These are phyloP conservation scores for Balanococcus diminutus DNA, from an alignment of 2,888 invertebrate genomes.

Conservation along the genomic window DNA sequence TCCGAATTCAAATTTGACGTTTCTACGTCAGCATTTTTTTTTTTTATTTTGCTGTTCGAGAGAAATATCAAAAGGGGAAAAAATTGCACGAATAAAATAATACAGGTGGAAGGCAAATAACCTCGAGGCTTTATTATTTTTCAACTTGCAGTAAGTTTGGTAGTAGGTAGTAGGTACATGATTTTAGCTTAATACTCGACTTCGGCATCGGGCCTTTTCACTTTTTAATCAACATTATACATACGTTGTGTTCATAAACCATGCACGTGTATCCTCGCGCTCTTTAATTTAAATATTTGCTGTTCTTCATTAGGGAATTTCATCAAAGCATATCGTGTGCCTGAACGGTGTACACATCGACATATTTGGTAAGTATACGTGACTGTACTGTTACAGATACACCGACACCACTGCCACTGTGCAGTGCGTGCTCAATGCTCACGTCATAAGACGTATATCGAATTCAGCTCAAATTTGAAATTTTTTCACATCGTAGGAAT, in stretches of 20 bases:
- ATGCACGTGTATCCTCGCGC: background rate
- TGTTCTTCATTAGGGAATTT: constrained; percentile 19
- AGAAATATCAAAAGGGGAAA: too few species aligned
- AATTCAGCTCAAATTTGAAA: background rate
- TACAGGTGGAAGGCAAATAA: background rate
- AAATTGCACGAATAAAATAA: too few species aligned
- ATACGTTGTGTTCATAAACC: background rate
- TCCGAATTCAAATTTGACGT: background rate
- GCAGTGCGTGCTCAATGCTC: background rate
- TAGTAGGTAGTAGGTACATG: background rate
- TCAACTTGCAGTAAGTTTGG: too few species aligned
- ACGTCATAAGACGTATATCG: background rate
- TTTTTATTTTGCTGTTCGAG: too few species aligned
- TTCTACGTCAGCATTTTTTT: background rate
- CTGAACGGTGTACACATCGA: constrained; percentile 19
- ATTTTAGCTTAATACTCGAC: background rate
- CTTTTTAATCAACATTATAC: constrained; percentile 15
- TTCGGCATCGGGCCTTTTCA: constrained; percentile 1
- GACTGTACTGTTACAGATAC: too few species aligned
- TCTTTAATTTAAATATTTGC: constrained; percentile 26
- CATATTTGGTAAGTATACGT: background rate
- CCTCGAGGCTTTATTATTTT: background rate
- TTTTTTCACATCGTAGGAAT: background rate
- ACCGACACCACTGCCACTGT: too few species aligned
- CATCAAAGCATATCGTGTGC: constrained; percentile 3